Conservation (phyloP, 2,797 vertebrate species). For the Lacerta viridis region DNA sequence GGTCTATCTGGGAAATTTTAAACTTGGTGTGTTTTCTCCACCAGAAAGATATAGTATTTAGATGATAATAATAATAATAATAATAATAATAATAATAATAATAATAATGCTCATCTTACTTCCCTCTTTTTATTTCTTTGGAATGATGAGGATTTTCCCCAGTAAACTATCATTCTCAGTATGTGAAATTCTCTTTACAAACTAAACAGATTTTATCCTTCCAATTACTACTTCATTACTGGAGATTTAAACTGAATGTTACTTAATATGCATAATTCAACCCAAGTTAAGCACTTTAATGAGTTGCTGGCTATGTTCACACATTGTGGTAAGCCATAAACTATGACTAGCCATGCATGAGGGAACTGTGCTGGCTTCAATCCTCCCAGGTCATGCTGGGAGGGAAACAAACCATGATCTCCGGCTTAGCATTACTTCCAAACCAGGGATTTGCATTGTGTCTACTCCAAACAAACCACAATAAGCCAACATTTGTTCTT, state of each 20-base stretch:
- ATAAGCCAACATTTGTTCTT: too few relatives aligned
- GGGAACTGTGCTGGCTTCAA: too few relatives aligned
- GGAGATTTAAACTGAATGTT: background rate
- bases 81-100: too few relatives aligned
- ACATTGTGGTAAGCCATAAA: too few relatives aligned
- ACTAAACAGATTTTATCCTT: background rate
- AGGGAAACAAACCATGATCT: too few relatives aligned
- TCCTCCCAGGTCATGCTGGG: too few relatives aligned
- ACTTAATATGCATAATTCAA: background rate
- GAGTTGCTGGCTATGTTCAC: background rate
- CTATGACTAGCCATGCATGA: too few relatives aligned
- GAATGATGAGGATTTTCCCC: background rate
- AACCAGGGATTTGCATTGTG: too few relatives aligned
- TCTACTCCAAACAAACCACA: too few relatives aligned
- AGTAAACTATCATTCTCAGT: background rate
- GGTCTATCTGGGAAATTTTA: background rate
- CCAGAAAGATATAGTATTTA: background rate
- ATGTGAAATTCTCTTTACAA: background rate
- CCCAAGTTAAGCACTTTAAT: background rate
- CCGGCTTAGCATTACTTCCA: too few relatives aligned
- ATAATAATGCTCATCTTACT: background rate
- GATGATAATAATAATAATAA: too few relatives aligned
- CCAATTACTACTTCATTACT: background rate
- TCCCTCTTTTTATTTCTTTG: background rate
- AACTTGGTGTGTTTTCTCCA: background rate